phyloP scores from a whole-genome alignment of 2,888 invertebrate species.

The Leptopterna dolabrata region DNA sequence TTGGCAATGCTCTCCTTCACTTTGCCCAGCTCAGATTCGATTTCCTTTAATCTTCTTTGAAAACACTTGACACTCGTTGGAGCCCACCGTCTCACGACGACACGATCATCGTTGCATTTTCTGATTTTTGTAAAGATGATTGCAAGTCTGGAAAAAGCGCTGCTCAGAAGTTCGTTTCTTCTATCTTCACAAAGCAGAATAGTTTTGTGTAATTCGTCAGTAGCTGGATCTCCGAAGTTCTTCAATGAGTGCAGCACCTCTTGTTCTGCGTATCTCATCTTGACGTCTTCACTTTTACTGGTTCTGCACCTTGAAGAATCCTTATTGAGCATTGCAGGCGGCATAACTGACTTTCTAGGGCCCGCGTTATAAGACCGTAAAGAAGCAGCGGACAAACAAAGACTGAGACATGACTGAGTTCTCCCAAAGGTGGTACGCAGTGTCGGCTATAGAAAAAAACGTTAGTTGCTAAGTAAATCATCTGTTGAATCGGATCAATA shows the following conservation, averaged over 20 bases:
- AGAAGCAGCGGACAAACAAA: too few relatives aligned
- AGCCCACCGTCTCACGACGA: not conserved
- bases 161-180: not conserved
- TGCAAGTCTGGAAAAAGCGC: not conserved
- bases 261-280: constrained; percentile 42
- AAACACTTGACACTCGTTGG: constrained; percentile 29
- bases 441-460: not conserved
- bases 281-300: constrained; percentile 32
- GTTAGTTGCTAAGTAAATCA: constrained; percentile 21
- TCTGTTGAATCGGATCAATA: constrained; percentile 9
- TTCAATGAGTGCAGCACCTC: constrained; percentile 36
- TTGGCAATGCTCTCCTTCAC: not conserved
- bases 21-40: constrained; percentile 36
- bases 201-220: constrained; percentile 34
- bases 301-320: not conserved
- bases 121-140: constrained; percentile 24
- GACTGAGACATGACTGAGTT: not conserved
- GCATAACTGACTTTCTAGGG: not conserved
- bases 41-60: constrained; percentile 17
- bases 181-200: constrained; percentile 14
- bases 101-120: constrained; percentile 33
- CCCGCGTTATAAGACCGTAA: too few relatives aligned
- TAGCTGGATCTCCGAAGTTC: constrained; percentile 30
- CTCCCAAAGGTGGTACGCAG: not conserved
- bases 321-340: not conserved